Conservation (phyloP, 2,888 invertebrate genomes). For the Agriotes lineatus region DNA sequence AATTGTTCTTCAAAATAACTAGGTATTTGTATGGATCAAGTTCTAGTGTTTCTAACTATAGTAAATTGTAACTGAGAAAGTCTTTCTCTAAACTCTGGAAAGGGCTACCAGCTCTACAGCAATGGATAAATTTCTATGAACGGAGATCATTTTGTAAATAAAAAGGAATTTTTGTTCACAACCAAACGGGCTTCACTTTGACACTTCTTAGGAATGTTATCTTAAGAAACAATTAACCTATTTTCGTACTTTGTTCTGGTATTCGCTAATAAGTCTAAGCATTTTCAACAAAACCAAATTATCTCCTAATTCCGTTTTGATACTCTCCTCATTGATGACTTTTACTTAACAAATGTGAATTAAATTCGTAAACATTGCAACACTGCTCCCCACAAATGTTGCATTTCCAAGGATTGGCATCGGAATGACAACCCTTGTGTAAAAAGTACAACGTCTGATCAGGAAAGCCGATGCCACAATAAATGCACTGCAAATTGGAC, state of each 20-base stretch:
- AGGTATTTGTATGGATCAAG: too few relatives aligned
- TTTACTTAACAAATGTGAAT: constrained; percentile 94
- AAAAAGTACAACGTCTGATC: constrained; percentile 97
- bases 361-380: constrained; percentile 96
- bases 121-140: too few relatives aligned
- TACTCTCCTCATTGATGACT: constrained; percentile 80
- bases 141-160: neutral
- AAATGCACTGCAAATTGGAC: constrained; percentile 81
- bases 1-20: too few relatives aligned
- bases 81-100: neutral
- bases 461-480: constrained; percentile 94
- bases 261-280: neutral
- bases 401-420: constrained; percentile 97
- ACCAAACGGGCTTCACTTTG: neutral
- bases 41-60: too few relatives aligned
- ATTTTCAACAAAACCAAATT: neutral
- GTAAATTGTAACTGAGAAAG: neutral
- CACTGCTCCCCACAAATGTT: constrained; percentile 97
- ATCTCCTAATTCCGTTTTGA: neutral
- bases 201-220: neutral
- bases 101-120: neutral
- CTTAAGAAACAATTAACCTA: neutral
- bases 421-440: constrained; percentile 98
- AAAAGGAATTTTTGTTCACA: constrained; percentile 14
- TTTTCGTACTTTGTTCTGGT: neutral